Conservation (phyloP, 2,797 vertebrate species). For the Glyptemys insculpta region DNA sequence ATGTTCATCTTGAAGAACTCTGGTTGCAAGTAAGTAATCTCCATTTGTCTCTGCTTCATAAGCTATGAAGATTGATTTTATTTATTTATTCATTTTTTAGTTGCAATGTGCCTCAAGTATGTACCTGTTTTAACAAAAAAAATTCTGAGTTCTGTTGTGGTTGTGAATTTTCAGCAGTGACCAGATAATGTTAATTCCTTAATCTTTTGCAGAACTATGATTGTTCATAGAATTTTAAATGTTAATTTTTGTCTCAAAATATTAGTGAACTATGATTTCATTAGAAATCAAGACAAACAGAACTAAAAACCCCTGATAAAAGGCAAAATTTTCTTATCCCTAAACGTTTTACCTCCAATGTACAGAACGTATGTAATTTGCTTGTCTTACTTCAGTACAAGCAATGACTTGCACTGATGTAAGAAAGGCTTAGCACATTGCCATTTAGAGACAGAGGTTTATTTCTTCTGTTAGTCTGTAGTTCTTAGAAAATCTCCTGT, state of each 20-base stretch:
- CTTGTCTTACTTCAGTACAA: neutral
- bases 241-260: neutral
- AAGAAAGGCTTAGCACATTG: neutral
- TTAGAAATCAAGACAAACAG: neutral
- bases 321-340: neutral
- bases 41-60: too few species aligned
- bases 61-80: neutral
- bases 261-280: neutral
- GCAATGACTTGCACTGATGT: too few species aligned
- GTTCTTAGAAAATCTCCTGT: neutral
- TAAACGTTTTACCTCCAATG: neutral
- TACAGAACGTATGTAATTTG: neutral
- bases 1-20: neutral
- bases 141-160: neutral
- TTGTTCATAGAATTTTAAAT: neutral
- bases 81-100: neutral
- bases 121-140: neutral
- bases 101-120: neutral
- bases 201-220: neutral
- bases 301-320: neutral
- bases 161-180: neutral
- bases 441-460: neutral
- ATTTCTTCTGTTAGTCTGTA: neutral
- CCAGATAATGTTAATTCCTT: neutral
- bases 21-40: too few species aligned